Base-by-base conservation (phyloP, 1,140 invertebrate species). In the Brachionus calyciflorus region DNA sequence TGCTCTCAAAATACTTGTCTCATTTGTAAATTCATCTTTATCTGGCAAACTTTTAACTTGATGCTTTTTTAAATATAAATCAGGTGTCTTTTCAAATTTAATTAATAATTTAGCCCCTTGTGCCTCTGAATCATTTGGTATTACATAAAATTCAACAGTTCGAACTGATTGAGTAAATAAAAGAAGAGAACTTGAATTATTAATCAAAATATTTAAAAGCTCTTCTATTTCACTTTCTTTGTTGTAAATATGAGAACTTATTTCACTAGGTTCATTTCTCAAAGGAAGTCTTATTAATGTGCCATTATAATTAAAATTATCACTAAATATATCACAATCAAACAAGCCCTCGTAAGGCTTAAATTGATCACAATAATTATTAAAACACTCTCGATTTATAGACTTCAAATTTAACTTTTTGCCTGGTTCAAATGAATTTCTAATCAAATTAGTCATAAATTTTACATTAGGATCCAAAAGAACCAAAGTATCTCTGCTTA, bases 111-210 rank as follows among this genome's bases (percentile, higher is more conserved):
- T 65, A 21, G 60, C 9, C 12, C 37, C 55, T n/a, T 17, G 33
- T 26, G 65, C 14, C 41, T 17, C 51, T 9, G 55, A 69, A 3
- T 73, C 41, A 17, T 44, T 46, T 44, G 77, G 40, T 0, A 83
- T 65, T 77, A 82, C 79, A 79, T 80, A 81, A 40, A 83, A 77
- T 70, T 79, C 69, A 30, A 84, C 75, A 53, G 77, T 70, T 37
- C 63, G 73, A 5, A 84, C 80, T 68, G 82, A 81, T 76, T 83
- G 83, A 1, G 81, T 82, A 76, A 84, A 84, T 14, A 83, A 76
- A 0, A 84, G 78, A 6, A 82, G 37, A 44, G 79, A 80, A 44
- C 81, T 81, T n/a, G 79, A 79, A 30, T 69, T 55, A 33, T 80
- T 53, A 19, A 80, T 57, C 9, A 83, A 70, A 77, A 82, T 80